Base-by-base conservation (phyloP, 2,797 vertebrate genomes). In the Loriculus beryllinus region DNA sequence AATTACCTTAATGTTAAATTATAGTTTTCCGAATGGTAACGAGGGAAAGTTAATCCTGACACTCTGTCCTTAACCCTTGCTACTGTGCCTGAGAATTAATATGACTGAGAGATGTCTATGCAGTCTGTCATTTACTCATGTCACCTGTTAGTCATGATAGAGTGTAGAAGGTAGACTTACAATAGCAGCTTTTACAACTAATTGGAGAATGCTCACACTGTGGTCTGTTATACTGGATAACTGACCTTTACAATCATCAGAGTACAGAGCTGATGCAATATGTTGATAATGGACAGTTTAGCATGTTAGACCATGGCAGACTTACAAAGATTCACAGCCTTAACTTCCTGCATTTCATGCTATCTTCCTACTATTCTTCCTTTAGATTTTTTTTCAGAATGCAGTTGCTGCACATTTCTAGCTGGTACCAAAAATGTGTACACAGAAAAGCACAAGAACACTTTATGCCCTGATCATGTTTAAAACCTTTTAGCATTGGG, bases 1-100 rank as follows among this genome's bases (percentile, higher is more conserved):
- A 95, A 96, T 96, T 96, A 94, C 59, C 79, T 96, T 94, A 96
- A 97, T 96, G 93, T 92, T 91, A 97, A 95, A 88, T 90, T 74
- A 91, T 96, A 94, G 82, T 96, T 97, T 96, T 96, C 84, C 93
- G 82, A 92, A 94, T 94, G 89, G 70, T 95, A 95, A 95, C 91
- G 89, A 94, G 51, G 63, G 71, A 56, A 96, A 95, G 84, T 93
- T 96, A 96, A 92, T 88, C 72, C 79, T 94, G 93, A 92, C 82
- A 79, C 43, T 89, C 82, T 91, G 82, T 93, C 84, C 92, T 95
- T 95, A 94, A 92, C 92, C 89, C 92, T 91, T 95, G 91, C 47
- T 90, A 72, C 89, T 1, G 9, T 79, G 76, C 77, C 54, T 82
- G 76, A 52, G 72, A 82, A 82, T 93, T 95, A 91, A 63, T 92